phyloP scores from a whole-genome alignment of 2,797 vertebrate species.

The Macropodus opercularis region DNA sequence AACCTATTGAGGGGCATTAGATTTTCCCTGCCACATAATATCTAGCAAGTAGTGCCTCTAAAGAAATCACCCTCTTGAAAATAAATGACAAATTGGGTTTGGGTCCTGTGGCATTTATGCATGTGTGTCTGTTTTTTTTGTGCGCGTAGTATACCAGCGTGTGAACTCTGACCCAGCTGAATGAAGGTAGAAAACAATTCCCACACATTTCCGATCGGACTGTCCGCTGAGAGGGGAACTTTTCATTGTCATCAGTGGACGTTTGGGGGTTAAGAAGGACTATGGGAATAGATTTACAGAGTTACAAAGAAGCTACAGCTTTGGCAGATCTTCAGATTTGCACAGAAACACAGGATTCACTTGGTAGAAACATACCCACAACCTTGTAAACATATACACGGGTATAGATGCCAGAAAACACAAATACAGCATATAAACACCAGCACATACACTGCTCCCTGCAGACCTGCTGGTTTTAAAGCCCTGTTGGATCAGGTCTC shows the following conservation, averaged over 20 bases:
- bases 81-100: constrained; percentile 98
- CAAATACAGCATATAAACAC: constrained; percentile 3
- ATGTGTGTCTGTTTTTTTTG: constrained; percentile 75
- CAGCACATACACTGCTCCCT: constrained; percentile 10
- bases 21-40: constrained; percentile 95
- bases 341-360: not conserved
- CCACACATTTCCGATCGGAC: constrained; percentile 27
- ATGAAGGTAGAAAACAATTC: constrained; percentile 46
- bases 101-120: constrained; percentile 56
- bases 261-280: constrained; percentile 47
- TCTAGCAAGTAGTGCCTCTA: constrained; percentile 87
- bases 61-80: constrained; percentile 91
- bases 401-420: not conserved
- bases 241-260: constrained; percentile 44
- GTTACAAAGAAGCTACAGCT: constrained; percentile 26
- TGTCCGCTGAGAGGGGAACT: constrained; percentile 28
- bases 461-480: constrained; percentile 36
- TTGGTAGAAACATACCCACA: constrained; percentile 2
- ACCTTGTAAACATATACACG: constrained; percentile 19
- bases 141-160: too few species aligned
- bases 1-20: constrained; percentile 89
- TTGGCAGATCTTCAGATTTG: constrained; percentile 22
- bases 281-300: constrained; percentile 40
- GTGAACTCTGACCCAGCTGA: constrained; percentile 40
- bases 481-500: constrained; percentile 74